Percentiles rank a stretch among this genome's conserved stretches.
Conservation (phyloP, 2,888 invertebrate genomes). For the Prenolepis imparis region DNA sequence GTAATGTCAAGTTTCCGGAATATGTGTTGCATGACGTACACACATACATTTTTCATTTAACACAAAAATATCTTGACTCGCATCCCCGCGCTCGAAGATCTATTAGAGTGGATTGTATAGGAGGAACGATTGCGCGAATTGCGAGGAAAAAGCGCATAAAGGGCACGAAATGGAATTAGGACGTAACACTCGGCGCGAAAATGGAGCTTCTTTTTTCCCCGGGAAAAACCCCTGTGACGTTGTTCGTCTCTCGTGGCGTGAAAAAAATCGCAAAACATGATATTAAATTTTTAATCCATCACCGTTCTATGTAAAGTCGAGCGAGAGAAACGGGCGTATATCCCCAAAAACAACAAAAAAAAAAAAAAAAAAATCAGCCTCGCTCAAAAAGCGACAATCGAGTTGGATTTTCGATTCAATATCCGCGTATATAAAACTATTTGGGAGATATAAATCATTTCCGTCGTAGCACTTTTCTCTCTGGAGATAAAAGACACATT, state of each 20-base stretch:
- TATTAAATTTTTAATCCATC: constrained; percentile 62
- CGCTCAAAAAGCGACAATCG: constrained; percentile 4
- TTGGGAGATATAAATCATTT: constrained; percentile 17
- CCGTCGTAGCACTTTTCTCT: not conserved
- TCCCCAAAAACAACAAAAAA: not conserved
- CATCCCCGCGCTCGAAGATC: constrained; percentile 69
- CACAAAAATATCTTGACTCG: not conserved
- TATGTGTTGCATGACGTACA: not conserved
- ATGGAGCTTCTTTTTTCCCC: constrained; percentile 14
- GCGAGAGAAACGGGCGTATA: not conserved
- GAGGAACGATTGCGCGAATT: not conserved
- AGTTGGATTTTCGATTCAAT: constrained; percentile 16
- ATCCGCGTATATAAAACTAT: not conserved
- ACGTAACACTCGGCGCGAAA: constrained; percentile 34
- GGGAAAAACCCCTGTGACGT: not conserved
- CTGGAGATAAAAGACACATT: not conserved
- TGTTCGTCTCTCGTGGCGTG: not conserved
- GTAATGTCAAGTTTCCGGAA: not conserved
- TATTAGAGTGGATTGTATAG: constrained; percentile 59
- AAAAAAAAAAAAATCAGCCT: not conserved
- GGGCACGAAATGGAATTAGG: constrained; percentile 45
- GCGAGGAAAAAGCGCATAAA: constrained; percentile 21
- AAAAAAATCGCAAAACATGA: constrained; percentile 26
- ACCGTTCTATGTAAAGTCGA: not conserved
- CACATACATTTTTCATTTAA: not conserved